Evolutionary conservation across 2,797 vertebrate species (phyloP).

Genomic region (Ambastaia sidthimunki): DNA sequence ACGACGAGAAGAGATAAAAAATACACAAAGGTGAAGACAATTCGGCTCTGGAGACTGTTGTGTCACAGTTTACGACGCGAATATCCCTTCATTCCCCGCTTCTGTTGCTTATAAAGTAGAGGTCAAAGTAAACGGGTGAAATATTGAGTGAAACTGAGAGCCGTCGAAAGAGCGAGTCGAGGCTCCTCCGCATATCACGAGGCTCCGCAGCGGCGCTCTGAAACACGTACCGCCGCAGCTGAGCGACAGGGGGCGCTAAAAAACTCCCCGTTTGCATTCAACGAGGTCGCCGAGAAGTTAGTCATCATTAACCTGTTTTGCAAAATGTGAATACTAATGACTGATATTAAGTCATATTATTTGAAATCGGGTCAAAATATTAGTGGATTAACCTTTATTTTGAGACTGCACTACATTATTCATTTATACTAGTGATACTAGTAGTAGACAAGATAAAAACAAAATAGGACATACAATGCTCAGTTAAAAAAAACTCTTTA

Average conservation of each 20-base stretch:
- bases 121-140: conserved; percentile 69
- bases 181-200: conserved; percentile 58
- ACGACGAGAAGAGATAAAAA: conserved; percentile 1
- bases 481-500: too few relatives aligned
- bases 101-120: conserved; percentile 53
- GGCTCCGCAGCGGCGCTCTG: conserved; percentile 51
- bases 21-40: neutral
- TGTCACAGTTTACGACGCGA: conserved; percentile 45
- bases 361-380: too few relatives aligned
- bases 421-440: too few relatives aligned
- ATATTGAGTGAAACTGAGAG: conserved; percentile 70
- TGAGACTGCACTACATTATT: too few relatives aligned
- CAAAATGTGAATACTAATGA: neutral
- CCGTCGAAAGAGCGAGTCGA: conserved; percentile 56
- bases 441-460: too few relatives aligned
- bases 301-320: neutral
- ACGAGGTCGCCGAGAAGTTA: neutral
- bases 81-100: conserved; percentile 67
- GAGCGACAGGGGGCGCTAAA: conserved; percentile 59
- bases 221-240: conserved; percentile 36
- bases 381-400: too few relatives aligned
- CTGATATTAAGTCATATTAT: too few relatives aligned
- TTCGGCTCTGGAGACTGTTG: conserved; percentile 17
- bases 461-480: too few relatives aligned
- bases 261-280: conserved; percentile 1